Conservation (phyloP, 2,888 invertebrate genomes). For the Gordius sp. region DNA sequence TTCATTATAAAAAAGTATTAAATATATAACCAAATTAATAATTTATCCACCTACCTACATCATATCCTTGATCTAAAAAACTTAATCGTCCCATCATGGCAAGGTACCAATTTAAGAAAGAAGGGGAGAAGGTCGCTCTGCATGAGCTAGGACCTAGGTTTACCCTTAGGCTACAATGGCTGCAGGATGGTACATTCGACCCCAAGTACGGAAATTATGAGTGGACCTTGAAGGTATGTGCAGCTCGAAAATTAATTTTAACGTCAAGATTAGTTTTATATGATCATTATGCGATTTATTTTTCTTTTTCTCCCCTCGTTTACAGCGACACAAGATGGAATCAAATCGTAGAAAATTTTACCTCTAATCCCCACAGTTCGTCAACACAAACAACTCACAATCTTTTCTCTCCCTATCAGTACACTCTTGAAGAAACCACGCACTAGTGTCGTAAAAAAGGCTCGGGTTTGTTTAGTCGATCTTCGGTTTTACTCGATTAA, state of each 20-base stretch:
- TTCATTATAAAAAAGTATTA: no score
- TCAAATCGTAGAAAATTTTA: conserved; percentile 69
- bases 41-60: no score
- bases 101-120: conserved; percentile 58
- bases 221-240: conserved; percentile 45
- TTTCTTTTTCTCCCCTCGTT: conserved; percentile 25
- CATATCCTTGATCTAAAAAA: no score
- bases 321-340: conserved; percentile 71
- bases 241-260: background rate
- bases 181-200: conserved; percentile 90
- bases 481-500: no score
- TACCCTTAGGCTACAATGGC: conserved; percentile 60
- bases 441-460: no score
- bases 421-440: no score
- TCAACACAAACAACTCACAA: no score
- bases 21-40: no score
- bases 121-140: conserved; percentile 40
- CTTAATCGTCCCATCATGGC: no score
- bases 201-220: conserved; percentile 84
- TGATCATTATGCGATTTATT: background rate
- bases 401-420: no score
- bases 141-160: conserved; percentile 88
- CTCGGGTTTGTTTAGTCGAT: no score
- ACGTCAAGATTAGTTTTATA: no score
- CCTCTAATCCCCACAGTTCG: conserved; percentile 41